Evolutionary conservation across 1,140 invertebrate genomes (phyloP).

Genomic region (Diabrotica virgifera): DNA sequence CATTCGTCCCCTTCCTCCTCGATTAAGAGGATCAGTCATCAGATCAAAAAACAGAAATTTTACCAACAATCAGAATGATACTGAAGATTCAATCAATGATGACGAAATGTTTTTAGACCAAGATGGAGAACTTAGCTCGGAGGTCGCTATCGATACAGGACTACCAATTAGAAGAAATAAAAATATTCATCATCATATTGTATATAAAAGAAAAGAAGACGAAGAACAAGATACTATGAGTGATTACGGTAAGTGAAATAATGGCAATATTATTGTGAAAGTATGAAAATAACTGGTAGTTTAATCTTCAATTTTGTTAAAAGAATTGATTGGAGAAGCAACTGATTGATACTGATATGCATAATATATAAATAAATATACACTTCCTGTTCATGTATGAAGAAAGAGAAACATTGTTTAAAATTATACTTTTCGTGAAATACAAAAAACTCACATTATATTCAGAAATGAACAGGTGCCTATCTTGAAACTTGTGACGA

Average conservation of each 20-base stretch:
- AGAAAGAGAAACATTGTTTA: too few relatives aligned
- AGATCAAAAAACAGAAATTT: slow-evolving; percentile 39
- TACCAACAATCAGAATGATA: slow-evolving; percentile 22
- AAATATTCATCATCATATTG: slow-evolving; percentile 33
- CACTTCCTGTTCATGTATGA: too few relatives aligned
- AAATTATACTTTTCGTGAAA: too few relatives aligned
- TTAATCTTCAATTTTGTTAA: too few relatives aligned
- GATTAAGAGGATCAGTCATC: slow-evolving; percentile 49
- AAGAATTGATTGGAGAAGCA: too few relatives aligned
- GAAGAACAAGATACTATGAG: slow-evolving; percentile 56
- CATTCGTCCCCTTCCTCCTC: slow-evolving; percentile 77
- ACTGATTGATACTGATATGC: too few relatives aligned
- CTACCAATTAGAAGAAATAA: slow-evolving; percentile 50
- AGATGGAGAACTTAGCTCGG: slow-evolving; percentile 54
- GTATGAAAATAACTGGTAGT: too few relatives aligned
- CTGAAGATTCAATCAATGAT: slow-evolving; percentile 51
- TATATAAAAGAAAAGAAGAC: slow-evolving; percentile 61
- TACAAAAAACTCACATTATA: too few relatives aligned
- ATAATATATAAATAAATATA: too few relatives aligned
- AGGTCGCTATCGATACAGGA: slow-evolving; percentile 59
- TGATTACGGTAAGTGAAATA: slow-evolving; percentile 63
- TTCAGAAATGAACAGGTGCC: too few relatives aligned
- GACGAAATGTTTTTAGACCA: slow-evolving; percentile 73
- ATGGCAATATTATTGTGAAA: too few relatives aligned
- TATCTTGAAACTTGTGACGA: too few relatives aligned